phyloP scores from a whole-genome alignment of 2,888 invertebrate species.

The Carterocephalus palaemon region DNA sequence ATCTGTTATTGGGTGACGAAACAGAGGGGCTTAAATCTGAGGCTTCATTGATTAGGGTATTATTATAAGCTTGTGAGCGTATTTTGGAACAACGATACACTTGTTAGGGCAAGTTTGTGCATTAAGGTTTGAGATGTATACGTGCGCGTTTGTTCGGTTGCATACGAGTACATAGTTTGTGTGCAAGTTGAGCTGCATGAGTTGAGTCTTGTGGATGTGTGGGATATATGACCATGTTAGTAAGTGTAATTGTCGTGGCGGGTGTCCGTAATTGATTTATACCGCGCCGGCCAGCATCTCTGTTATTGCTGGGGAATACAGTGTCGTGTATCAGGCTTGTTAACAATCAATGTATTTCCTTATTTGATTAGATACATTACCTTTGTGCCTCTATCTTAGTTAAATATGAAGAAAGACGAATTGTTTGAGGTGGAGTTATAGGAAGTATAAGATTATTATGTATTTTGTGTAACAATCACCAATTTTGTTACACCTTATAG shows the following conservation, averaged over 20 bases:
- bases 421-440: too few relatives aligned
- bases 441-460: too few relatives aligned
- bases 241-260: conserved; percentile 66
- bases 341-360: conserved; percentile 25
- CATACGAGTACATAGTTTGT: too few relatives aligned
- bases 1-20: conserved; percentile 10
- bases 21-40: conserved; percentile 45
- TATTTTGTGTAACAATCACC: too few relatives aligned
- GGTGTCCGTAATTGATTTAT: conserved; percentile 70
- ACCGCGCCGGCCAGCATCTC: conserved; percentile 34
- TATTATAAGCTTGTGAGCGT: conserved; percentile 60
- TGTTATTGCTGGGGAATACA: conserved; percentile 14
- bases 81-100: conserved; percentile 51
- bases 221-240: conserved; percentile 49
- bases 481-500: too few relatives aligned
- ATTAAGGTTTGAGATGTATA: conserved; percentile 32
- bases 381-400: too few relatives aligned
- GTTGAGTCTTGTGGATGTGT: conserved; percentile 1
- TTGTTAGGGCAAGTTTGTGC: conserved; percentile 33
- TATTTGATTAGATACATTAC: too few relatives aligned
- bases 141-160: conserved; percentile 36
- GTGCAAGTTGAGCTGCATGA: background rate
- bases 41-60: conserved; percentile 66
- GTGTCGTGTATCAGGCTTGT: conserved; percentile 7
- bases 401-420: too few relatives aligned